Conservation (phyloP, 2,797 vertebrate genomes). For the Pantherophis alleghaniensis region DNA sequence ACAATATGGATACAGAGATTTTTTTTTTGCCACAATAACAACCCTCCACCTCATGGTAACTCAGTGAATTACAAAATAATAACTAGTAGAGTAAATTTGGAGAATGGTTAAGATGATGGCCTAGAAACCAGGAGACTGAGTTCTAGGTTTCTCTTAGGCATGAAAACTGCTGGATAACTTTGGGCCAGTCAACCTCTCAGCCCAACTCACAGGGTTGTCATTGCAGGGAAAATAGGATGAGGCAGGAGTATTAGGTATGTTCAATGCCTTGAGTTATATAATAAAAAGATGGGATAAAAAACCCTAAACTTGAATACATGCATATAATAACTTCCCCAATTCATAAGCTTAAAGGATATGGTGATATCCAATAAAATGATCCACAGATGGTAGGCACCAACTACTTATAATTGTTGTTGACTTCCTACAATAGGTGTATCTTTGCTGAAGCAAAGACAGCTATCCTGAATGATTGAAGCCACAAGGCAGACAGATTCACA, state of each 20-base stretch:
- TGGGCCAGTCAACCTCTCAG: neutral
- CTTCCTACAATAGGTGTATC: neutral
- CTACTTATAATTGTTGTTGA: neutral
- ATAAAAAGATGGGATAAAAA: neutral
- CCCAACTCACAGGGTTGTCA: neutral
- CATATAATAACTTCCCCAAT: neutral
- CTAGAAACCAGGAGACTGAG: neutral
- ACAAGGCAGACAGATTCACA: slow-evolving; percentile 22
- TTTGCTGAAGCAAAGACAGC: slow-evolving; percentile 9
- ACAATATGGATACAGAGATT: neutral
- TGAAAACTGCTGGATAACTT: neutral
- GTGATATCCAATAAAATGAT: neutral
- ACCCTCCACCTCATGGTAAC: neutral
- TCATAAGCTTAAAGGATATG: neutral
- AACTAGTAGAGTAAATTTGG: neutral
- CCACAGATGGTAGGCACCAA: neutral
- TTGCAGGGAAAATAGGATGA: neutral
- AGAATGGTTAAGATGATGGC: neutral
- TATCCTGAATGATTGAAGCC: slow-evolving; percentile 12
- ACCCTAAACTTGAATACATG: neutral
- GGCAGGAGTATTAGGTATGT: neutral
- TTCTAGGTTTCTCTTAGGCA: neutral
- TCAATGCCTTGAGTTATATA: neutral
- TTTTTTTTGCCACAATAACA: neutral
- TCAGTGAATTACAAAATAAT: neutral